These are phyloP conservation scores for Phrynocephalus forsythii DNA, from an alignment of 2,797 vertebrate genomes.

Conservation along the genomic window DNA sequence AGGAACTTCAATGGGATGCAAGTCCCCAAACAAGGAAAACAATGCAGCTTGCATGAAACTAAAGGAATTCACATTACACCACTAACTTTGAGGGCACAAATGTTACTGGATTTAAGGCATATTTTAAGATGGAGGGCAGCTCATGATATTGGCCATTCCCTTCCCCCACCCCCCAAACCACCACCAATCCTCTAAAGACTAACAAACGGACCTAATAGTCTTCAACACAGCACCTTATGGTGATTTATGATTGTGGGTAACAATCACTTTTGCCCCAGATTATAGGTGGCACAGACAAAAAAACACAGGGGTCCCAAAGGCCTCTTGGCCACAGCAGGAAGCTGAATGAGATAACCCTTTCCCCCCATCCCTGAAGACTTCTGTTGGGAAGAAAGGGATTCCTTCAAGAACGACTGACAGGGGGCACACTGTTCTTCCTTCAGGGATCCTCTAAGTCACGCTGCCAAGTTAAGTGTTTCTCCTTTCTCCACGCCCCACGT, in stretches of 20 bases:
- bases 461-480: not conserved
- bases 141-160: not conserved
- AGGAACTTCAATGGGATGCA: not conserved
- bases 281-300: not conserved
- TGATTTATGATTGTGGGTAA: no score
- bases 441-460: not conserved
- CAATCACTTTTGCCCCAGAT: not conserved
- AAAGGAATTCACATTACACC: no score
- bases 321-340: no score
- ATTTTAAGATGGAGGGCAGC: not conserved
- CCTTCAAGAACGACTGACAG: not conserved
- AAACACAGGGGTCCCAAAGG: not conserved
- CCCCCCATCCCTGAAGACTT: not conserved
- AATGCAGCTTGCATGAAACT: no score
- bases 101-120: not conserved
- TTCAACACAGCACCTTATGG: not conserved
- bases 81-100: no score
- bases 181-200: not conserved
- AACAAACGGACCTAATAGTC: not conserved
- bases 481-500: not conserved
- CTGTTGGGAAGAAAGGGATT: not conserved
- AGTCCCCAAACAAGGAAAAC: not conserved
- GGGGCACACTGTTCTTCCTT: not conserved
- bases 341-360: no score
- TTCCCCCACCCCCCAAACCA: no score